Base-by-base conservation (phyloP, 2,797 vertebrate genomes). In the Gobio occitaniae region DNA sequence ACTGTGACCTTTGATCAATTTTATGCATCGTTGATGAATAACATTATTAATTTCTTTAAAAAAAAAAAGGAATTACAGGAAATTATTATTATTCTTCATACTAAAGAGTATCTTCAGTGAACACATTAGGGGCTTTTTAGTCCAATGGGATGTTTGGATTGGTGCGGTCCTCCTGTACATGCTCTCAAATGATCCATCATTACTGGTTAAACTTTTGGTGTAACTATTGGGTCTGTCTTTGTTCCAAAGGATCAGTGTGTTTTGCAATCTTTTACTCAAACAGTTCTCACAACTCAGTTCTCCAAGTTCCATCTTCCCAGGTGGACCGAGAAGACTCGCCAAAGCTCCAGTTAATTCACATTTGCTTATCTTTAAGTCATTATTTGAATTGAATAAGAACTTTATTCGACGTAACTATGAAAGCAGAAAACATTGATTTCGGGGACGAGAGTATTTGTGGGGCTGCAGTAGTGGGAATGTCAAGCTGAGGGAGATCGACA, bases 401-500 rank as follows among this genome's bases (percentile, higher is more conserved):
- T 78, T 66, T 71, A 36, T 50, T 78, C 3, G n/a, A 69, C 78
- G 63, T 69, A 84, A 84, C 48, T 77, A 84, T 84, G 38, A 70
- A 41, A 80, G 54, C 84, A 74, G 66, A 47, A 80, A 80, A 87
- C 59, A 41, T 86, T 83, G 82, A 63, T 70, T 79, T 68, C 78
- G 72, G 81, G 63, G 83, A 56, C 25, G 75, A 88, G 69, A 77
- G 71, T 80, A 80, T 63, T 19, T 56, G 78, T 84, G 47, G 74
- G 69, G 11, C 21, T 68, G 54, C 61, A 61, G 80, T 86, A 80
- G 84, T 79, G 81, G 83, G 61, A 54, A 82, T 78, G 85, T 82
- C 71, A 89, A 88, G 85, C 87, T 88, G 52, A 78, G 83, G 84
- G 89, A 87, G 65, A 81, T 85, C 76, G 16, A 87, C 77, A 83